Percentiles rank a stretch among this genome's conserved stretches.
Evolutionary conservation across 1,140 invertebrate species (phyloP).

Genomic region (Ridgeia piscesae): DNA sequence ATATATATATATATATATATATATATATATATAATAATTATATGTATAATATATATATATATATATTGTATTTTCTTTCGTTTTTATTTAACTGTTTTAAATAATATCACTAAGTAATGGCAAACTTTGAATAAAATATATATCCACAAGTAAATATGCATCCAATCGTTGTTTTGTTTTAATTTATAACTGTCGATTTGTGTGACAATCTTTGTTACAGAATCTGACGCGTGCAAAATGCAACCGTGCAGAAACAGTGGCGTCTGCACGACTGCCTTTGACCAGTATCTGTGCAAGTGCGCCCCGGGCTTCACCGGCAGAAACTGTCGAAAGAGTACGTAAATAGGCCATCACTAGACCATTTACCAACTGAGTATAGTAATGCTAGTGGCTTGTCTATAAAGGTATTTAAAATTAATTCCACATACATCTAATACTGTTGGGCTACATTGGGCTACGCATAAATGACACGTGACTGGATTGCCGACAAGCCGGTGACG

Average conservation of each 20-base stretch:
- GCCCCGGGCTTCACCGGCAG: slow-evolving; percentile 18
- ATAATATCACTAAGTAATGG: neutral
- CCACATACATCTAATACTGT: too few species aligned
- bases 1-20: too few species aligned
- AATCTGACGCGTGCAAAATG: slow-evolving; percentile 14
- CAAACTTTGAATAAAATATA: neutral
- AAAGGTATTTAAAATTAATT: too few species aligned
- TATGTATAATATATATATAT: too few species aligned
- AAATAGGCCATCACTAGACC: too few species aligned
- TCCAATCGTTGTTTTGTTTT: neutral
- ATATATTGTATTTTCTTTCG: neutral
- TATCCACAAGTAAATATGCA: neutral
- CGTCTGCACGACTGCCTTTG: slow-evolving; percentile 16
- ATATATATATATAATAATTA: too few species aligned
- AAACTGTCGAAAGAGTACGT: slow-evolving; percentile 25
- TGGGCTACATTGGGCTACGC: too few species aligned
- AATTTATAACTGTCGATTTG: neutral
- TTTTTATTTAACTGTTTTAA: neutral
- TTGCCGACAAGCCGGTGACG: too few species aligned
- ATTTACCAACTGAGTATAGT: too few species aligned
- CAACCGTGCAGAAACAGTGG: slow-evolving; percentile 29
- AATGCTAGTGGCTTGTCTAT: too few species aligned
- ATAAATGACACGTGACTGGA: too few species aligned
- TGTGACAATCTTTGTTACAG: neutral
- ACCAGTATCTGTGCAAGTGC: slow-evolving; percentile 25